These are phyloP conservation scores for Oreonectes daqikongensis DNA, from an alignment of 2,797 vertebrate genomes.

Conservation along the genomic window DNA sequence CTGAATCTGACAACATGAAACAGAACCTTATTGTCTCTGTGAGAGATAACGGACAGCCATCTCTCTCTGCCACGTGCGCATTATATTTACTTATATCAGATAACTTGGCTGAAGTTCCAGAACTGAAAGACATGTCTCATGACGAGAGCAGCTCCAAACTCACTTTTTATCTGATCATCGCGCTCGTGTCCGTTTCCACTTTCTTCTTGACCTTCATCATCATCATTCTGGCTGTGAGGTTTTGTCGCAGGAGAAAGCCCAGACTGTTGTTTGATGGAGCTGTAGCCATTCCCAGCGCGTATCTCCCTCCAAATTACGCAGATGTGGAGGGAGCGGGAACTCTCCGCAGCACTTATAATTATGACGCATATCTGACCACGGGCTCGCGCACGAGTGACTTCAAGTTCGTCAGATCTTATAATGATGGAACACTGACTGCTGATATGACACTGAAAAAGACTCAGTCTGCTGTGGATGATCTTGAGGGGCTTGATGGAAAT, in stretches of 20 bases:
- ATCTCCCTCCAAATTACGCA: slow-evolving; percentile 70
- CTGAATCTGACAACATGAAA: slow-evolving; percentile 66
- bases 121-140: slow-evolving; percentile 60
- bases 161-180: slow-evolving; percentile 64
- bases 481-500: neutral
- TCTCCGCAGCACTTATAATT: slow-evolving; percentile 62
- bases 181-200: slow-evolving; percentile 69
- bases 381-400: slow-evolving; percentile 73
- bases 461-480: neutral
- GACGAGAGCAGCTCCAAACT: slow-evolving; percentile 59
- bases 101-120: slow-evolving; percentile 61
- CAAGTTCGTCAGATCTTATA: slow-evolving; percentile 70
- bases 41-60: slow-evolving; percentile 70
- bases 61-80: slow-evolving; percentile 54
- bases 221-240: slow-evolving; percentile 61
- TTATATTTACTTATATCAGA: slow-evolving; percentile 60
- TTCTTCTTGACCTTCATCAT: slow-evolving; percentile 68
- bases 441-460: neutral
- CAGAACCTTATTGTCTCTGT: slow-evolving; percentile 60
- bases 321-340: slow-evolving; percentile 69
- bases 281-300: slow-evolving; percentile 60
- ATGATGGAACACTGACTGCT: slow-evolving; percentile 64
- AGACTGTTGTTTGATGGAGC: slow-evolving; percentile 64
- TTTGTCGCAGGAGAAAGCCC: slow-evolving; percentile 64
- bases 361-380: slow-evolving; percentile 67